Evolutionary conservation across 2,888 invertebrate species (phyloP), one percentile per base, ranked within the genome.

Genomic region (Syrista parreyssii): DNA sequence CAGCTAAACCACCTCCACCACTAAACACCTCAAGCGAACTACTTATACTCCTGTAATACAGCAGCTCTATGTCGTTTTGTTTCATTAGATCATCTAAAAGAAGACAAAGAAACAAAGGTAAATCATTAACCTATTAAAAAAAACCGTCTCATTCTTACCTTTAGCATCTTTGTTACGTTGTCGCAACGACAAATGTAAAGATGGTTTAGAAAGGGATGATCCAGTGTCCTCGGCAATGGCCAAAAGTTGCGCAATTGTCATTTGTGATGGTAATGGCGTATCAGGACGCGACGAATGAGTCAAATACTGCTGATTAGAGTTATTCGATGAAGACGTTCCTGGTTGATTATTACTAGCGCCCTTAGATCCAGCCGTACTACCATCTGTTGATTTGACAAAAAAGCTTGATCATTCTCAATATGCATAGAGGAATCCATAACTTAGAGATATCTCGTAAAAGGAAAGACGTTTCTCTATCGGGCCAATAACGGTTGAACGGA

Each of bases 1-100:
- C 93, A 23, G 97, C 97, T 78, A 98, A 93, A 2, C 98, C 98
- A 78, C 98, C 98, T 84, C 96, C 95, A 81, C 95, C 94, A 76
- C 97, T 97, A 92, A 98, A 98, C 85, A 96, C 95, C 87, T 97
- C 96, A 86, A 98, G 92, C 76, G 96, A 94, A 85, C 92, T 93
- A 81, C 92, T 92, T 76, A 93, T 87, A 73, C 87, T 87, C 74
- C 89, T 82, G 71, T 89, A 86, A 76, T 83, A 86, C n/a, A 87
- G 76, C 73, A 89, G 77, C 74, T 89, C 87, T 80, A 81, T 87
- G 76, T 89, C 87, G 74, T 80, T 86, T 68, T 82, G 83, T 76
- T 88, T 89, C 23, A 86, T 74, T 12, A 86, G 36, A 23, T 89
- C 89, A 34, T 89, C 89, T 90, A 80, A 31, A 82, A 84, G 12